Evolutionary conservation across 2,797 vertebrate genomes (phyloP).

Genomic region (Heliangelus exortis): DNA sequence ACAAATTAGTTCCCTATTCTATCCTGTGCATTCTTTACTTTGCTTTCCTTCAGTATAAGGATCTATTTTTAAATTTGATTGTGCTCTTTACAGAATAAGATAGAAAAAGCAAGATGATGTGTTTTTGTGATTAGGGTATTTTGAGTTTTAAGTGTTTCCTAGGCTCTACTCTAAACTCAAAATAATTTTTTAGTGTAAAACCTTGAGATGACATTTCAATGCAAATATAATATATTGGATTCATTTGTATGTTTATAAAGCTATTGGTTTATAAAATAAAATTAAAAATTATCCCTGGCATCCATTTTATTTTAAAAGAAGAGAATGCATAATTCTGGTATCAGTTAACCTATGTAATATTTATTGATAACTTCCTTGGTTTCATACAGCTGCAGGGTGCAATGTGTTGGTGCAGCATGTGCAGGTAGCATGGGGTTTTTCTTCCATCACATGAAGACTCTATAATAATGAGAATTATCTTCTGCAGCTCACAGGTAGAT

Average conservation of each 20-base stretch:
- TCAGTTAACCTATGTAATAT: neutral
- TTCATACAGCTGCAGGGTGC: neutral
- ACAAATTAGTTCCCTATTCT: constrained; percentile 16
- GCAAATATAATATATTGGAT: constrained; percentile 63
- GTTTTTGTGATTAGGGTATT: neutral
- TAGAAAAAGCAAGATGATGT: neutral
- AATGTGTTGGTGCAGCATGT: neutral
- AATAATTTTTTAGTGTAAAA: constrained; percentile 6
- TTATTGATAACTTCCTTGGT: neutral
- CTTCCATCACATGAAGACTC: neutral
- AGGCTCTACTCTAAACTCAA: neutral
- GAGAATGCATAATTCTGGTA: neutral
- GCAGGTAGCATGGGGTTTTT: neutral
- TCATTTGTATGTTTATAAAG: constrained; percentile 54
- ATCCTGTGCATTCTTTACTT: neutral
- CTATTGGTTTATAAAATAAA: constrained; percentile 54
- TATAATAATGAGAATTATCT: neutral
- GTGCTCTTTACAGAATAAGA: neutral
- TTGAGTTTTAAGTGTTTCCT: constrained; percentile 16
- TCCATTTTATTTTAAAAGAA: neutral
- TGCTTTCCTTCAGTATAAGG: neutral
- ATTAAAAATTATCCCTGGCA: neutral
- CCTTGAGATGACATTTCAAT: constrained; percentile 1
- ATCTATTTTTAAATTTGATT: neutral
- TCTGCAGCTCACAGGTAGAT: neutral